Percentiles rank a stretch among this genome's conserved stretches.
Evolutionary conservation across 2,888 invertebrate species (phyloP).

Genomic region (Apamea sordens): DNA sequence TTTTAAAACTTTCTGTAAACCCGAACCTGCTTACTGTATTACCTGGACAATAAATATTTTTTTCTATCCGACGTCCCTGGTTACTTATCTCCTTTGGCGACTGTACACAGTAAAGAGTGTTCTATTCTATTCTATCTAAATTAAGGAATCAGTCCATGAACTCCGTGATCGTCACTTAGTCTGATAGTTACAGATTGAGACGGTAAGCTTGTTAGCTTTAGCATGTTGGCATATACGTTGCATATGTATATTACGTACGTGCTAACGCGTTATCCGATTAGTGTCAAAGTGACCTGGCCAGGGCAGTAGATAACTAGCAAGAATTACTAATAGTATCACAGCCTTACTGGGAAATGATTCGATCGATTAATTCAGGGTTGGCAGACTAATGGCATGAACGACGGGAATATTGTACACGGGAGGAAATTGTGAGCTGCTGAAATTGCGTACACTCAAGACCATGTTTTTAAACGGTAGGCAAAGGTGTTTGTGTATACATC

Average conservation of each 20-base stretch:
- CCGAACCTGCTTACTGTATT: no score
- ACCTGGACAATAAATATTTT: no score
- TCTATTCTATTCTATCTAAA: no score
- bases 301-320: slow-evolving; percentile 26
- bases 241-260: neutral
- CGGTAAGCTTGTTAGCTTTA: slow-evolving; percentile 18
- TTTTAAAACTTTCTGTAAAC: no score
- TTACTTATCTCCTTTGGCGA: no score
- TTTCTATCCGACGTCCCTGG: no score
- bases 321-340: slow-evolving; percentile 26
- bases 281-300: slow-evolving; percentile 28
- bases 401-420: neutral
- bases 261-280: slow-evolving; percentile 57
- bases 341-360: slow-evolving; percentile 23
- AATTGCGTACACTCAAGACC: neutral
- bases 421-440: neutral
- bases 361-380: slow-evolving; percentile 10
- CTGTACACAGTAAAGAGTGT: no score
- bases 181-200: neutral
- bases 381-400: neutral
- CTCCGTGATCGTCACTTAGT: neutral
- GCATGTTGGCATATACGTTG: neutral
- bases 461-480: neutral
- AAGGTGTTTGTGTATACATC: neutral
- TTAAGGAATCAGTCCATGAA: no score